These are phyloP conservation scores for Drosophila niveifrons DNA, from an alignment of 2,888 invertebrate genomes.

Conservation along the genomic window DNA sequence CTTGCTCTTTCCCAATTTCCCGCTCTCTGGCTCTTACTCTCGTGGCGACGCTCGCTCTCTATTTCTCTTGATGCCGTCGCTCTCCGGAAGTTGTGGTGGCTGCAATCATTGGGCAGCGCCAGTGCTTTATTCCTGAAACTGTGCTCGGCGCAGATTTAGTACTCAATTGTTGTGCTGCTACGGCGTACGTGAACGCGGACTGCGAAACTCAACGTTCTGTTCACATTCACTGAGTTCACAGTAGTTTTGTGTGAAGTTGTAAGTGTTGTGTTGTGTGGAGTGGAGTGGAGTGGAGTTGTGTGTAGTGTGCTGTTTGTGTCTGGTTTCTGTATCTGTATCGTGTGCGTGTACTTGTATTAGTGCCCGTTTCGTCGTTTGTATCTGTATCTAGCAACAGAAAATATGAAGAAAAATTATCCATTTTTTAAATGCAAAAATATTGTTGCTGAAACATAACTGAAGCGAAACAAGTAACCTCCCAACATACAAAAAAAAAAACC, in stretches of 20 bases:
- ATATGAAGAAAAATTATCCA: slow-evolving; percentile 28
- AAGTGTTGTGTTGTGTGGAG: slow-evolving; percentile 25
- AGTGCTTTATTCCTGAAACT: slow-evolving; percentile 63
- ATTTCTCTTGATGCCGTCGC: slow-evolving; percentile 9
- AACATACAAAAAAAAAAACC: not conserved
- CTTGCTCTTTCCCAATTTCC: not conserved
- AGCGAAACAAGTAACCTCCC: slow-evolving; percentile 31
- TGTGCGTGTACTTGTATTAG: slow-evolving; percentile 27
- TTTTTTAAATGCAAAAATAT: slow-evolving; percentile 10
- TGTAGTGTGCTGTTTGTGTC: slow-evolving; percentile 32
- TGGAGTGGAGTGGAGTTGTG: slow-evolving; percentile 8
- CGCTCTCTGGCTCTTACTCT: slow-evolving; percentile 11
- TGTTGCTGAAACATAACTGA: slow-evolving; percentile 12
- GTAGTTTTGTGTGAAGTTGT: slow-evolving; percentile 29
- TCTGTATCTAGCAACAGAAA: slow-evolving; percentile 30
- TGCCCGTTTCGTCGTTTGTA: slow-evolving; percentile 10
- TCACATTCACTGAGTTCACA: not conserved
- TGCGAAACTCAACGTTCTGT: slow-evolving; percentile 46
- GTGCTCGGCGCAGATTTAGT: slow-evolving; percentile 80
- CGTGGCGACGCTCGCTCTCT: slow-evolving; percentile 37
- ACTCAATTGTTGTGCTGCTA: slow-evolving; percentile 85
- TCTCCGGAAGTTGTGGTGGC: slow-evolving; percentile 70
- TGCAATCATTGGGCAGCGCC: slow-evolving; percentile 50
- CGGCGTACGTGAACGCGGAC: slow-evolving; percentile 83
- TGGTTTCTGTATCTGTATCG: slow-evolving; percentile 31